Base-by-base conservation (phyloP, 2,113 vertebrate genomes). In the Orycteropus afer region DNA sequence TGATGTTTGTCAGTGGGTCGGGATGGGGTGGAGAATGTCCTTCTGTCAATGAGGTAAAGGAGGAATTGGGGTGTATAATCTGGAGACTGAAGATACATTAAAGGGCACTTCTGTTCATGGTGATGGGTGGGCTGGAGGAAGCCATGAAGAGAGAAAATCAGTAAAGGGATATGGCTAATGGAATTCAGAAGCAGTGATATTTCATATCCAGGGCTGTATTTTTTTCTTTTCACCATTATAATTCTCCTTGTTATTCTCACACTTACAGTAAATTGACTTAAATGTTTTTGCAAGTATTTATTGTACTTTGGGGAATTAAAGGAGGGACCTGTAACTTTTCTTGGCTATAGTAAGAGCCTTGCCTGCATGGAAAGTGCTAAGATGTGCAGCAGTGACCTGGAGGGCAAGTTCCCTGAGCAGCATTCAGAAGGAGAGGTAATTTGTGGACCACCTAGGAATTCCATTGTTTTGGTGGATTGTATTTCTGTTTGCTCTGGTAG, bases 401-500 rank as follows among this genome's bases (percentile, higher is more conserved):
- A 20, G 10, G 5, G 59, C 34, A 8, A 37, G 37, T 76, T n/a
- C 49, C 27, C 9, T 77, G 73, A 7, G 45, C 40, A 8, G 71
- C 2, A 20, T 18, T 47, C 20, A 37, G 37, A 40, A 55, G 37
- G n/a, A 53, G 29, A 61, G 29, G 61, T 63, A 2, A 57, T 59
- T 20, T 53, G 17, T 27, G 45, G 12, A 20, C 32, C 42, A 3
- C 45, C 20, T 77, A 20, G 40, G 34, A 74, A 53, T 93, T 69
- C 42, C 13, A 15, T 49, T 73, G 45, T 9, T 23, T 5, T 53
- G 40, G 20, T 23, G 69, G n/a, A 71, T n/a, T 71, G 14, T 65
- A 25, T 76, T 78, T 95, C 61, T 87, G 27, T 49, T 94, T 85
- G 23, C n/a, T 5, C n/a, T n/a, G n/a, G n/a, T n/a, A n/a, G n/a